phyloP scores from a whole-genome alignment of 1,140 invertebrate species.

The Neoseiulus cucumeris region DNA sequence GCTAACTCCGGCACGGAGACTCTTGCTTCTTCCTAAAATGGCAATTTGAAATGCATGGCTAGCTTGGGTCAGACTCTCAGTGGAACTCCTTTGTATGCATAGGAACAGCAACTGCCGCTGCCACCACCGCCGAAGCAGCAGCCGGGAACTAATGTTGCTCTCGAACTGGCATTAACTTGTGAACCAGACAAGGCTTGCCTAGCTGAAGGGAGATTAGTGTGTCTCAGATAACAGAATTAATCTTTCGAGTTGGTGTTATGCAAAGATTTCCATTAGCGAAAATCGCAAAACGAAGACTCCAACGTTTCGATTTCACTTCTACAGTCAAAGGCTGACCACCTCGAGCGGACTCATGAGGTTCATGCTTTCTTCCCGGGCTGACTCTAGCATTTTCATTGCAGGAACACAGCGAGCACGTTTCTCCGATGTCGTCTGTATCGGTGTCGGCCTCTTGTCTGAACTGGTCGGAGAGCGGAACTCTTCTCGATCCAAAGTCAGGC shows the following conservation, averaged over 20 bases:
- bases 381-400: neutral
- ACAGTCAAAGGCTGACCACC: too few species aligned
- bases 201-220: too few species aligned
- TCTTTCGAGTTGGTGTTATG: too few species aligned
- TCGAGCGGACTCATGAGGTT: too few species aligned
- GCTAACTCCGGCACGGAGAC: too few species aligned
- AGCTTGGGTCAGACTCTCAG: neutral
- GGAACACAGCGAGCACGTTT: conserved; percentile 2
- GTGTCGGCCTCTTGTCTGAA: conserved; percentile 8
- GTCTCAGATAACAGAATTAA: too few species aligned
- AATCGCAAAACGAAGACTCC: too few species aligned
- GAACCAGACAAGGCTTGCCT: too few species aligned
- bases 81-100: conserved; percentile 9
- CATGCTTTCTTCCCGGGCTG: too few species aligned
- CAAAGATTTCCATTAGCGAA: too few species aligned
- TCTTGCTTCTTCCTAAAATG: neutral
- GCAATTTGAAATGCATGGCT: conserved; percentile 11
- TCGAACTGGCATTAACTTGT: neutral
- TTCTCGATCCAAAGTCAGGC: neutral
- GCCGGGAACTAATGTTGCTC: neutral
- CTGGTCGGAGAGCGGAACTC: neutral
- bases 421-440: neutral
- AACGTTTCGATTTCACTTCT: too few species aligned
- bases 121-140: too few species aligned
- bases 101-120: neutral